phyloP scores from a whole-genome alignment of 92 coral and sea anemone genomes.

The Epizoanthus stellaris region DNA sequence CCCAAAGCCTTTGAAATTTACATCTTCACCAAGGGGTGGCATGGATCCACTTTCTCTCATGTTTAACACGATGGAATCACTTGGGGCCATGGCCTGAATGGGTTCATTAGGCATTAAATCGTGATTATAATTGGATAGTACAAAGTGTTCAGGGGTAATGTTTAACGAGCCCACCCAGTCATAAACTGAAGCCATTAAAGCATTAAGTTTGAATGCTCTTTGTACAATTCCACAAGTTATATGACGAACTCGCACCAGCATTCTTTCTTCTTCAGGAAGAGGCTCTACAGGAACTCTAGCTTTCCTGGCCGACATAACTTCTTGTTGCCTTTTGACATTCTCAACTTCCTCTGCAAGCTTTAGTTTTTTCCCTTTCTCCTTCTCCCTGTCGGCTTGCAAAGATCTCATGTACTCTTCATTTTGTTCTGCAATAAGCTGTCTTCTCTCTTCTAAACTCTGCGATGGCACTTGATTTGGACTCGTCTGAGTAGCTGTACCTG shows the following conservation, averaged over 20 bases:
- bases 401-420: conserved; percentile 4
- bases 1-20: conserved; percentile 38
- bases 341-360: conserved; percentile 29
- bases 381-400: conserved; percentile 16
- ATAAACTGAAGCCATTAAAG: conserved; percentile 37
- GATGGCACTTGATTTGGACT: conserved; percentile 24
- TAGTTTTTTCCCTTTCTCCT: conserved; percentile 1
- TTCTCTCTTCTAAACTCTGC: conserved; percentile 16
- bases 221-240: conserved; percentile 9
- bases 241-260: background rate
- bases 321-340: conserved; percentile 29
- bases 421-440: conserved; percentile 48
- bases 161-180: conserved; percentile 54
- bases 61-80: conserved; percentile 32
- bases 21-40: conserved; percentile 33
- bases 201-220: conserved; percentile 19
- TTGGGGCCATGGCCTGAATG: conserved; percentile 13
- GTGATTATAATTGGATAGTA: conserved; percentile 19
- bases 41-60: conserved; percentile 43
- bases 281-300: conserved; percentile 51
- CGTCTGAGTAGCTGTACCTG: background rate
- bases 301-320: conserved; percentile 26
- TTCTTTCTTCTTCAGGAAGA: background rate
- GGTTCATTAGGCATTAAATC: conserved; percentile 27
- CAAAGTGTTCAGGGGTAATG: conserved; percentile 47